Percentiles rank a stretch among this genome's conserved stretches.
Evolutionary conservation across 2,113 vertebrate genomes (phyloP).

Genomic region (Tupaia chinensis): DNA sequence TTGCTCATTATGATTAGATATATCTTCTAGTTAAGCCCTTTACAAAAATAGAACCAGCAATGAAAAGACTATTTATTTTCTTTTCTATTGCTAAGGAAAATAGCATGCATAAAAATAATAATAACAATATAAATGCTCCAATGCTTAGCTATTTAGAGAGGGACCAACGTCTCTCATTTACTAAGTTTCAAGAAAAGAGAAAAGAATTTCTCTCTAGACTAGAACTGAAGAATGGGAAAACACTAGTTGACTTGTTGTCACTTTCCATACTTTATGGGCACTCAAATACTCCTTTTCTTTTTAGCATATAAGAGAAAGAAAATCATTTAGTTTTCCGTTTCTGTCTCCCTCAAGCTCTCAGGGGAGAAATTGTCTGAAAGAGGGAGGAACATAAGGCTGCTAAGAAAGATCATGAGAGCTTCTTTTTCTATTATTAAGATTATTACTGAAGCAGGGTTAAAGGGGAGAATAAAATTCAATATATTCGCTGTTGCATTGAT

Average conservation of each 20-base stretch:
- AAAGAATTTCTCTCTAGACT: conserved; percentile 60
- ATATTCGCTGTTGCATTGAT: conserved; percentile 71
- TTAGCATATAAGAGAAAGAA: conserved; percentile 38
- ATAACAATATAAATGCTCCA: conserved; percentile 74
- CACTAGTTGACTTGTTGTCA: conserved; percentile 72
- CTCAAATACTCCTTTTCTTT: conserved; percentile 55
- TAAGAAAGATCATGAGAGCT: conserved; percentile 68
- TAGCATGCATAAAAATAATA: conserved; percentile 79
- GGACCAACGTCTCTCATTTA: conserved; percentile 52
- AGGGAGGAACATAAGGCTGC: conserved; percentile 69
- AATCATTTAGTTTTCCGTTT: conserved; percentile 52
- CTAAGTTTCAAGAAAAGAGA: conserved; percentile 75
- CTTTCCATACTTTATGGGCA: conserved; percentile 37
- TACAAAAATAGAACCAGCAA: conserved; percentile 74
- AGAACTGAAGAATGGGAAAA: conserved; percentile 78
- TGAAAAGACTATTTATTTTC: conserved; percentile 79
- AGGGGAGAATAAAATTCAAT: conserved; percentile 79
- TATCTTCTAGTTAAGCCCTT: conserved; percentile 76
- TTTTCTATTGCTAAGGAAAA: conserved; percentile 76
- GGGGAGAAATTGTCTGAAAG: conserved; percentile 47
- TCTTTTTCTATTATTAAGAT: conserved; percentile 76
- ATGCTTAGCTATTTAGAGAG: conserved; percentile 70
- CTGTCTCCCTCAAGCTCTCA: conserved; percentile 68
- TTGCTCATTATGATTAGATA: conserved; percentile 80
- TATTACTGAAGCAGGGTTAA: conserved; percentile 78